Evolutionary conservation across 2,888 invertebrate genomes (phyloP), one percentile per base, ranked within the genome.

Genomic region (Hermaeophaga mercurialis): DNA sequence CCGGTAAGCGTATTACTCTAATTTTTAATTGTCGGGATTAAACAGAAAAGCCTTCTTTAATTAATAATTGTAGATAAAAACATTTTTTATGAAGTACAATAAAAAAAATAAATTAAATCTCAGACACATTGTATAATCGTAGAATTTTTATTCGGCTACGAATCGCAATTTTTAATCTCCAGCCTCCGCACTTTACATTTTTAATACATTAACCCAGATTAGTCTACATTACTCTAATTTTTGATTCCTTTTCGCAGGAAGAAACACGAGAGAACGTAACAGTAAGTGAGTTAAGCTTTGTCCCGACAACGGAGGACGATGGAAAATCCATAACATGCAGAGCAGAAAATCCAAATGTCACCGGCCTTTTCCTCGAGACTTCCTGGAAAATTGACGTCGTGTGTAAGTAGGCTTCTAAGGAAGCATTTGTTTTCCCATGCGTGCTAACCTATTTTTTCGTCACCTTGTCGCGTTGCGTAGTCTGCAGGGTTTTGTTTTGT

Each of bases 271-370:
- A 90, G 73, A 93, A 93, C 79, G 82, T 89, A 69, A 93, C 93
- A 63, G 84, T 89, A 73, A 93, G 93, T 74, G 89, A 89, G 77
- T 83, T 94, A 80, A 90, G 88, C 78, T 93, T 94, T 81, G 89
- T 90, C 71, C 94, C 94, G 54, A 89, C 90, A 55, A 86, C 91
- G 66, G 92, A 92, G 74, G 94, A 94, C 80, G 91, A 94, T 80
- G 91, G 91, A 69, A 92, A 92, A 81, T 84, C 87, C 69, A 87
- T 94, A 81, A 90, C 89, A 59, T 94, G 94, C 80, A 85, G 92
- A 72, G 91, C 93, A 7, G 93, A 94, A 81, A 94, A 94, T 83
- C 92, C 93, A 61, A 91, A 90, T 82, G 90, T 92, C 70, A 90
- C 90, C 61, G 87, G 90, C 48, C 86, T 91, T 67, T 87, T 83